Conservation (phyloP, 2,113 vertebrate species). For the Phalacrocorax brasilianus region DNA sequence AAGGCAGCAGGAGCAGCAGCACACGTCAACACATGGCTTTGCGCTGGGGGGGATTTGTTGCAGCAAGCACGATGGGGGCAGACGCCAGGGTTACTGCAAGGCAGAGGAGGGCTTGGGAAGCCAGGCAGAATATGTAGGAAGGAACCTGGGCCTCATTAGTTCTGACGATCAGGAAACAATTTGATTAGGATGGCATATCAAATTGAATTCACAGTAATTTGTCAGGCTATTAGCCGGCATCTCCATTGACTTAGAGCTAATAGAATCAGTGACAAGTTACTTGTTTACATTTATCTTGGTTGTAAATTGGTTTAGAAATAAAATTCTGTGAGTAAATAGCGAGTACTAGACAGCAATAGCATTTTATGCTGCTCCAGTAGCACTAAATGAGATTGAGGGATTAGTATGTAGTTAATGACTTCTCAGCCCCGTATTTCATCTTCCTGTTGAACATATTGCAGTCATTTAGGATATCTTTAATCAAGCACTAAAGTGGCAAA, state of each 20-base stretch:
- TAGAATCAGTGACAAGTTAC: background rate
- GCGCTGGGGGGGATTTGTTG: background rate
- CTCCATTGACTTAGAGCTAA: background rate
- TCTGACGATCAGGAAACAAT: background rate
- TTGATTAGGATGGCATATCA: background rate
- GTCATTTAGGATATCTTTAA: background rate
- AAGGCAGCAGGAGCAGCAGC: background rate
- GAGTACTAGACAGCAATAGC: background rate
- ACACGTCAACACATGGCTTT: fast-evolving
- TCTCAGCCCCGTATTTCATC: background rate
- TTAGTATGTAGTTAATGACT: slow-evolving; percentile 14
- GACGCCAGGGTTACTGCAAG: fast-evolving
- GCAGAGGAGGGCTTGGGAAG: background rate
- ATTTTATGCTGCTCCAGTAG: background rate
- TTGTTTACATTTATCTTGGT: background rate
- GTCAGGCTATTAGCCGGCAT: fast-evolving
- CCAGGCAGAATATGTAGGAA: fast-evolving
- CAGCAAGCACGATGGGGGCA: fast-evolving
- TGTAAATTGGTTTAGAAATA: background rate
- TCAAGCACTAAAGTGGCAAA: background rate
- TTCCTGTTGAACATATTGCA: fast-evolving
- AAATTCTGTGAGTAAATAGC: background rate
- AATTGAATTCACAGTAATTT: background rate
- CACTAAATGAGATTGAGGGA: slow-evolving; percentile 8
- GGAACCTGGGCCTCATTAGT: background rate